Conservation (phyloP, 2,113 vertebrate species). For the Marmota flaviventris region DNA sequence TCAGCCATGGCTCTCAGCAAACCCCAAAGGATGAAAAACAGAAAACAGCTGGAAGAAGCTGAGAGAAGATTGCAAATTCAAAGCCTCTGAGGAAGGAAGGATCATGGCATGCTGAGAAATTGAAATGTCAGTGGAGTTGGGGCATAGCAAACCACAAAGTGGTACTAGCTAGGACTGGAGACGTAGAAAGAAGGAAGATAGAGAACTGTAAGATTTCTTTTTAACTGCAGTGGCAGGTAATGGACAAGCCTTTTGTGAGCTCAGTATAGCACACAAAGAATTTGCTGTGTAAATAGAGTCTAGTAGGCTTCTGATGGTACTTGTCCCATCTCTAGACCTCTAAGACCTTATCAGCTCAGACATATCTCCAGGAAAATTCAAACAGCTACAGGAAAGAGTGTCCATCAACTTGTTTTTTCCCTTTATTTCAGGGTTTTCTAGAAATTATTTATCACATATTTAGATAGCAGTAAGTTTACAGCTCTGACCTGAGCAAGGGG, state of each 20-base stretch:
- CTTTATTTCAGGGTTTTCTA: background rate
- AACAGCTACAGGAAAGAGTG: background rate
- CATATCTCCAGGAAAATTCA: background rate
- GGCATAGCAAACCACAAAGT: background rate
- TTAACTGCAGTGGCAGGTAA: background rate
- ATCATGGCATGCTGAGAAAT: background rate
- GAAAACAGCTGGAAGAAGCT: background rate
- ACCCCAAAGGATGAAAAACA: background rate
- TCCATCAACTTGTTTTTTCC: background rate
- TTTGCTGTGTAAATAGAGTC: background rate
- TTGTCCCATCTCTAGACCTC: background rate
- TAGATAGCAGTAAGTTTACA: conserved; percentile 27
- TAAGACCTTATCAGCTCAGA: conserved; percentile 16
- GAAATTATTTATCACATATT: background rate
- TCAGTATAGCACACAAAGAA: background rate
- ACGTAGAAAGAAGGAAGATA: background rate
- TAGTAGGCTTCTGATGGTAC: background rate
- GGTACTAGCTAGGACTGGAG: background rate
- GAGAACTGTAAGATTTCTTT: background rate
- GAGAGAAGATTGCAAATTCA: background rate
- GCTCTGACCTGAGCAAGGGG: background rate
- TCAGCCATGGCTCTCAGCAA: no score
- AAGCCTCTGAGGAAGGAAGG: background rate
- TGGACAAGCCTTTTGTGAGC: background rate
- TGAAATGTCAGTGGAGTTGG: background rate